These are phyloP conservation scores for Ochotona curzoniae DNA, from an alignment of 2,113 vertebrate species.

Conservation along the genomic window DNA sequence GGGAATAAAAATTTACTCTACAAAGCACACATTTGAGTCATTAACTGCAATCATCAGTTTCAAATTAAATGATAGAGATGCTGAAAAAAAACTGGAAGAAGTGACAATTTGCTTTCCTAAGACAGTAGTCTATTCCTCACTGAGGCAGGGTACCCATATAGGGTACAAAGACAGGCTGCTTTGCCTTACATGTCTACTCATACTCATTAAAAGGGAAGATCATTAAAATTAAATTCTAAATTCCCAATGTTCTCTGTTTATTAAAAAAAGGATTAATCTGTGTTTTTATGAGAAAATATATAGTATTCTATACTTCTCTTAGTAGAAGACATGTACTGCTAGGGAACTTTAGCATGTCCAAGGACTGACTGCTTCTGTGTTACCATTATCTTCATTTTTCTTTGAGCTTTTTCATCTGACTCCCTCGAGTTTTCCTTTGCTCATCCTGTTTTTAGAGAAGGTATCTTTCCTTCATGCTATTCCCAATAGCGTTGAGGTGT, in stretches of 20 bases:
- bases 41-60: background rate
- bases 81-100: slow-evolving; percentile 39
- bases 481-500: background rate
- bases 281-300: slow-evolving; percentile 42
- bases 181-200: background rate
- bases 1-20: slow-evolving; percentile 17
- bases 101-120: background rate
- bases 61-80: slow-evolving; percentile 2
- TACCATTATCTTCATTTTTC: background rate
- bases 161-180: background rate
- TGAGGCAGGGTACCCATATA: background rate
- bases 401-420: background rate
- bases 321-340: background rate
- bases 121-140: slow-evolving; percentile 14
- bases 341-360: background rate
- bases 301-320: background rate
- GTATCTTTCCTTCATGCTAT: slow-evolving; percentile 13
- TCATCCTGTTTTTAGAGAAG: slow-evolving; percentile 24
- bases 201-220: background rate
- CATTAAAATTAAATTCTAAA: slow-evolving; percentile 39
- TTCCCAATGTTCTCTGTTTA: background rate
- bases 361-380: background rate
- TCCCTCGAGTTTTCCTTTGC: background rate
- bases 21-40: background rate
- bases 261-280: background rate